These are phyloP conservation scores for Crocodylus rhombifer DNA, from an alignment of 2,797 vertebrate species.

Conservation along the genomic window DNA sequence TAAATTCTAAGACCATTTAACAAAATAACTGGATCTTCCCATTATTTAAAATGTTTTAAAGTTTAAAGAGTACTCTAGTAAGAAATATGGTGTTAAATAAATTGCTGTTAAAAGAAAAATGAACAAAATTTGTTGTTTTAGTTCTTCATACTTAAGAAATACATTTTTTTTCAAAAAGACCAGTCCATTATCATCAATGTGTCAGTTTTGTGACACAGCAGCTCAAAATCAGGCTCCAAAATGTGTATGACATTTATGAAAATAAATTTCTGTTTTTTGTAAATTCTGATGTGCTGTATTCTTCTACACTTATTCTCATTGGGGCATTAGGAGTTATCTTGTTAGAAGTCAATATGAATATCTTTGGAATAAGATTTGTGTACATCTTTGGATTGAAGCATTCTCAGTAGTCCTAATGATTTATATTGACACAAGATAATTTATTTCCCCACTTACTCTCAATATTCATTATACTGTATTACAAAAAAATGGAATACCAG, in stretches of 20 bases:
- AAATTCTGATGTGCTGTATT: not conserved
- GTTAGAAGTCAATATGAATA: too few relatives aligned
- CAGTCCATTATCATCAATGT: not conserved
- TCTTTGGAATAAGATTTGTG: too few relatives aligned
- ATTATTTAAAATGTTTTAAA: too few relatives aligned
- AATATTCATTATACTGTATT: too few relatives aligned
- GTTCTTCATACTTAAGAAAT: not conserved
- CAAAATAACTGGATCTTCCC: not conserved
- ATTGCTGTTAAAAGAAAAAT: not conserved
- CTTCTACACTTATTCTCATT: too few relatives aligned
- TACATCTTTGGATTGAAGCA: too few relatives aligned
- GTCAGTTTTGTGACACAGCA: not conserved
- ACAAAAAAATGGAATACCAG: too few relatives aligned
- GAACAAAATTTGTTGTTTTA: not conserved
- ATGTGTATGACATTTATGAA: not conserved
- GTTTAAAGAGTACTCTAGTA: not conserved
- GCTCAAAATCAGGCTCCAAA: constrained; percentile 7
- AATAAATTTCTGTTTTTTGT: not conserved
- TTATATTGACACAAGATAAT: too few relatives aligned
- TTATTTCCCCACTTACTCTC: too few relatives aligned
- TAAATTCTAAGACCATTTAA: not conserved
- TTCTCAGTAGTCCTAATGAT: too few relatives aligned
- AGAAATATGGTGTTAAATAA: not conserved
- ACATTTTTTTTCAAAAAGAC: not conserved
- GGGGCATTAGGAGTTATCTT: too few relatives aligned